These are phyloP conservation scores for Paramisgurnus dabryanus DNA, from an alignment of 2,113 vertebrate species.

Conservation along the genomic window DNA sequence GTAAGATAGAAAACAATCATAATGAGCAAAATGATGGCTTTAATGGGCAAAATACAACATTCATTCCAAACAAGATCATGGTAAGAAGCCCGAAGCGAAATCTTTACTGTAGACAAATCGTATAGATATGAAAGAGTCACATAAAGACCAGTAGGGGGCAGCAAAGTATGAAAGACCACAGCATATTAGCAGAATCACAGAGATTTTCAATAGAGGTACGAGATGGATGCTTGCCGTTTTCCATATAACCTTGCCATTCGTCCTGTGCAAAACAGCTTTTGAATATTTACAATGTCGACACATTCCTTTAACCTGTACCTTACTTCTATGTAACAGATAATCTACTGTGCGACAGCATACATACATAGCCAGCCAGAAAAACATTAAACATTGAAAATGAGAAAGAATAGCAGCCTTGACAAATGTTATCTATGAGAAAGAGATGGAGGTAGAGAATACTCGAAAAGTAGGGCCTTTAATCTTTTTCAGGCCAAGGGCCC, in stretches of 20 bases:
- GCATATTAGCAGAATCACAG: neutral
- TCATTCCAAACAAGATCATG: neutral
- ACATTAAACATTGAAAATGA: slow-evolving; percentile 15
- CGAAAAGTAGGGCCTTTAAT: neutral
- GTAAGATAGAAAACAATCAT: neutral
- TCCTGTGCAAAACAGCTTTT: slow-evolving; percentile 46
- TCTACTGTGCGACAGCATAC: slow-evolving; percentile 28
- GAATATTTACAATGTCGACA: slow-evolving; percentile 54
- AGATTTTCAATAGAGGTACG: slow-evolving; percentile 40
- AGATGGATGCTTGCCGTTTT: slow-evolving; percentile 49
- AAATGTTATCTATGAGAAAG: slow-evolving; percentile 30
- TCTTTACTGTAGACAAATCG: no score
- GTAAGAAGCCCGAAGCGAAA: neutral
- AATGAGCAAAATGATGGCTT: neutral
- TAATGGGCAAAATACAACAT: neutral
- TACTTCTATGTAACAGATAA: slow-evolving; percentile 16
- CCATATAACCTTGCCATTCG: slow-evolving; percentile 58
- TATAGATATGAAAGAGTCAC: neutral
- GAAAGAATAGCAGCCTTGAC: slow-evolving; percentile 26
- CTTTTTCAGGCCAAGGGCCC: neutral
- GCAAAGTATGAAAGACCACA: slow-evolving; percentile 38
- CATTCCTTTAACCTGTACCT: slow-evolving; percentile 38
- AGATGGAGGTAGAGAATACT: neutral
- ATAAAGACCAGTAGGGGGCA: slow-evolving; percentile 50
- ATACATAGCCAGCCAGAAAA: slow-evolving; percentile 2